These are phyloP conservation scores for Helobdella robusta DNA, from an alignment of 2,888 invertebrate genomes.

Conservation along the genomic window DNA sequence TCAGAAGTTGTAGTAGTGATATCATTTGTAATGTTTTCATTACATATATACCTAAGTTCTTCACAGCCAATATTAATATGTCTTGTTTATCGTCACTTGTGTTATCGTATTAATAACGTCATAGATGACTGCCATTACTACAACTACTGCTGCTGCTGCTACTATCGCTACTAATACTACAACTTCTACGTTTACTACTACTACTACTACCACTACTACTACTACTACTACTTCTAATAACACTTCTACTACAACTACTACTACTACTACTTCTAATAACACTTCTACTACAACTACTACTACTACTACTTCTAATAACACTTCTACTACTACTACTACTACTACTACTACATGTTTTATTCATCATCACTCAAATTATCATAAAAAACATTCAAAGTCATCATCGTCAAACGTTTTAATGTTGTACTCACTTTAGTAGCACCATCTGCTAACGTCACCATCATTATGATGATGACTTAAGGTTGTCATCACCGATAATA, in stretches of 20 bases:
- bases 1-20: too few relatives aligned
- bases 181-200: background rate
- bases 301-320: background rate
- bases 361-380: background rate
- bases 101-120: too few relatives aligned
- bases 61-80: too few relatives aligned
- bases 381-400: background rate
- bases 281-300: background rate
- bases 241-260: background rate
- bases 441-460: background rate
- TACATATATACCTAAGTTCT: too few relatives aligned
- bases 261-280: background rate
- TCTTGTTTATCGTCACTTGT: too few relatives aligned
- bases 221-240: background rate
- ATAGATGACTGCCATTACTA: background rate
- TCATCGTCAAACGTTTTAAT: background rate
- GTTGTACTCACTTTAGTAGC: too few relatives aligned
- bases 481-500: background rate
- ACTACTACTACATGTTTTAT: background rate
- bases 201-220: background rate
- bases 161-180: background rate
- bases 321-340: background rate
- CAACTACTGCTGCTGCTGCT: background rate
- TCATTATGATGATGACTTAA: background rate
- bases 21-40: too few relatives aligned